Evolutionary conservation across 2,113 vertebrate species (phyloP), one percentile per base, ranked within the genome.

Genomic region (Pteronura brasiliensis): DNA sequence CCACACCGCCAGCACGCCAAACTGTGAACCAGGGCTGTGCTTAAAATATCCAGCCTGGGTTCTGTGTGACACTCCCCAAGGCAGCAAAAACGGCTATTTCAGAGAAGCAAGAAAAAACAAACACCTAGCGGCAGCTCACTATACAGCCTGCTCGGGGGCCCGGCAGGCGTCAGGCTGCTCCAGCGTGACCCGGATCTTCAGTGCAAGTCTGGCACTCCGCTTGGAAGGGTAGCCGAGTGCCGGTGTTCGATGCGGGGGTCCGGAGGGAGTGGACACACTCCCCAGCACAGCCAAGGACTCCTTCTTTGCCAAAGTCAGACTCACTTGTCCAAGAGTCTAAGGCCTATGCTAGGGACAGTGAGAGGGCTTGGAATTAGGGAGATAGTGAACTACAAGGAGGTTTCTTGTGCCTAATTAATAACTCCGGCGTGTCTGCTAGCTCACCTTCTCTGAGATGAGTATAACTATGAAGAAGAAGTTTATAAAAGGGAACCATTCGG

Each of bases 71-170:
- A 91, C 88, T 97, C 91, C 77, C 67, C 55, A 59, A 96, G 83
- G 96, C 96, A 98, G 95, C 95, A 98, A 85, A 91, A 87, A 80
- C 55, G 57, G 98, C 91, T 96, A 97, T 98, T 97, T 90, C 5
- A 42, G 74, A 83, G 14, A 47, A 52, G 80, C 69, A 67, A 92
- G 69, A 52, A 57, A 36, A 69, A 85, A 95, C 88, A 96, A 92
- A 96, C 69, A 92, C 80, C 55, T 71, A 96, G 81, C 27, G 61
- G 61, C 76, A 96, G 90, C 97, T 95, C 87, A 89, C 31, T 8
- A 96, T 59, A 82, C 81, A 97, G 44, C 1, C 3, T 80, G 69
- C 0, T 12, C 63, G 47, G 7, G 0, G 36, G 2, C 0, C 1
- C 1, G 77, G 67, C 52, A 57, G 55, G 74, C 57, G 72, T 85